Conservation (phyloP, 2,113 vertebrate genomes). For the Arenaria interpres region DNA sequence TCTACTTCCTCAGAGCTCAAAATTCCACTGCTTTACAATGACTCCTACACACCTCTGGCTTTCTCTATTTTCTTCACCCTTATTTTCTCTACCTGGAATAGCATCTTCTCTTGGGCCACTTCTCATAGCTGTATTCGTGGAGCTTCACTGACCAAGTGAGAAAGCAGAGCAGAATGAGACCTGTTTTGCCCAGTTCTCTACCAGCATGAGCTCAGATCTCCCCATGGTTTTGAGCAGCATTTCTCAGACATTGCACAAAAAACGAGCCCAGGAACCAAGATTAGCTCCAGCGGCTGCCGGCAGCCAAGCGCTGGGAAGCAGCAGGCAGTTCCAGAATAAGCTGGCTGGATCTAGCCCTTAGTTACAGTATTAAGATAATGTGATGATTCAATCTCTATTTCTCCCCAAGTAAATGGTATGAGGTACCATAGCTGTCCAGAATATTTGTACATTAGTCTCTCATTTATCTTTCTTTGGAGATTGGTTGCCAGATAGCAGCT, state of each 20-base stretch:
- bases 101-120: neutral
- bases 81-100: neutral
- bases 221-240: neutral
- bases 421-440: neutral
- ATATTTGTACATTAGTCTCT: neutral
- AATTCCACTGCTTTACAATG: neutral
- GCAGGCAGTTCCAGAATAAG: neutral
- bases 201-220: neutral
- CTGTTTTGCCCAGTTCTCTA: neutral
- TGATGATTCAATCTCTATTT: conserved; percentile 1
- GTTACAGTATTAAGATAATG: neutral
- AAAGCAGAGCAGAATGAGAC: neutral
- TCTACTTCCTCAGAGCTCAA: neutral
- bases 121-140: rapidly evolving
- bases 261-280: neutral
- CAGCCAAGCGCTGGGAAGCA: neutral
- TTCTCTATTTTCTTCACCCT: neutral
- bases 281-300: neutral
- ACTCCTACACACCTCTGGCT: neutral
- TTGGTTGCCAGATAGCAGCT: neutral
- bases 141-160: neutral
- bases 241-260: neutral
- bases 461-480: neutral
- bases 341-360: conserved; percentile 5
- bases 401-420: neutral